Conservation (phyloP, 2,113 vertebrate genomes). For the Electrona antarctica region DNA sequence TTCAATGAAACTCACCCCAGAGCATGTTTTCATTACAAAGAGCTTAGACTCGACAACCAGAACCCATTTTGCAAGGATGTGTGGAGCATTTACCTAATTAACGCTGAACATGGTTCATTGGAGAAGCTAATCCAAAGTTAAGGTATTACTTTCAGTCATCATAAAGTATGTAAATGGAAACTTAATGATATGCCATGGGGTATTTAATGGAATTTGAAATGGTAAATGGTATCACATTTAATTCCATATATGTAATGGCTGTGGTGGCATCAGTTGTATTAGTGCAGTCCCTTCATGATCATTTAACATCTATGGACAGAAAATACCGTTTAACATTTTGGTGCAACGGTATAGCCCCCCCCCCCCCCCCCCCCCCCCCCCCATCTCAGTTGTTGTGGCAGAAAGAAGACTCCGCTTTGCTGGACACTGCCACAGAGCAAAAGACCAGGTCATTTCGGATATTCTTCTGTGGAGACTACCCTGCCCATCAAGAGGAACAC, state of each 20-base stretch:
- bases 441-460: too few species aligned
- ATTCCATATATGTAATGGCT: slow-evolving; percentile 8
- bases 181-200: slow-evolving; percentile 29
- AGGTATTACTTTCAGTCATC: slow-evolving; percentile 37
- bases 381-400: too few species aligned
- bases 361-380: too few species aligned
- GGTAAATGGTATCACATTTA: slow-evolving; percentile 41
- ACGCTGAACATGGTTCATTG: slow-evolving; percentile 47
- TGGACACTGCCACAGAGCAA: too few species aligned
- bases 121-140: slow-evolving; percentile 45
- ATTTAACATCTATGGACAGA: slow-evolving; percentile 20
- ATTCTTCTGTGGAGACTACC: too few species aligned
- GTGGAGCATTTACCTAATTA: slow-evolving; percentile 32
- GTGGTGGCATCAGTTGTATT: slow-evolving; percentile 18
- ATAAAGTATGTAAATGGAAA: slow-evolving; percentile 24
- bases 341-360: too few species aligned
- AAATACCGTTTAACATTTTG: too few species aligned
- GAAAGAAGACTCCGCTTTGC: too few species aligned
- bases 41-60: slow-evolving; percentile 9
- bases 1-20: background rate
- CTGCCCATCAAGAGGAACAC: too few species aligned
- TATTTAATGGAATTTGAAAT: slow-evolving; percentile 52
- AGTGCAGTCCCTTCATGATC: slow-evolving; percentile 13
- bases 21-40: background rate
- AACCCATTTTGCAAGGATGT: slow-evolving; percentile 21